Base-by-base conservation (phyloP, 2,113 vertebrate species). In the Hippolais icterina region DNA sequence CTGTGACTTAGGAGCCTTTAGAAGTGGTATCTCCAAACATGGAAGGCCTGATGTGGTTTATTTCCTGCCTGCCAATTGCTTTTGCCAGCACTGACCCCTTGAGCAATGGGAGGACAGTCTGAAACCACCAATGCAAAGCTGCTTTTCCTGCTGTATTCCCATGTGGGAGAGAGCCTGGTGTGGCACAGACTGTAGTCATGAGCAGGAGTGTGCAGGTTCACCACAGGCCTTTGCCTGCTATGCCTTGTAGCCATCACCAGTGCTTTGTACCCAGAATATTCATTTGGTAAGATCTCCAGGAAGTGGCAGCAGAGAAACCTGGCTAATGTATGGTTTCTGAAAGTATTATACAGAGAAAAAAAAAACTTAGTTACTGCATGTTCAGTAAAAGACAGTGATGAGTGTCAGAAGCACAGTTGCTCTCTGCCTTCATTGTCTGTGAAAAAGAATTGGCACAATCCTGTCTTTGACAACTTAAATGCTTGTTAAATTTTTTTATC, bases 181-280 rank as follows among this genome's bases (percentile, higher is more conserved):
- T 1, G 8, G 78, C 21, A 68, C 13, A 78, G 54, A 56, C 17
- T 28, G 27, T 2, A 33, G 29, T 2, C 0, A 0, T 64, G 71
- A 47, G 69, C 52, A 47, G 54, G 44, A 60, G 44, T 3, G 11
- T 64, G 35, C 5, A 54, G 42, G 27, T 39, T 65, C 57, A 39
- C 10, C 11, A 7, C 1, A 61, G 60, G 64, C 46, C 66, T 75
- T 54, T 50, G 54, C 19, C 71, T 53, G 29, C 60, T 29, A 4
- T 60, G 54, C 46, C 31, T 11, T 25, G 22, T 41, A 74, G 21
- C 8, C 12, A 52, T 49, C 52, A 54, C 63, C 22, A 50, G 57
- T 16, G 35, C 52, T 90, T 75, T 60, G 76, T 70, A 60, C 17
- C 17, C 56, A 63, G 71, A 66, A 75, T 81, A 49, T 53, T 78